phyloP scores from a whole-genome alignment of 2,113 vertebrate species.

The Hystrix cristata region DNA sequence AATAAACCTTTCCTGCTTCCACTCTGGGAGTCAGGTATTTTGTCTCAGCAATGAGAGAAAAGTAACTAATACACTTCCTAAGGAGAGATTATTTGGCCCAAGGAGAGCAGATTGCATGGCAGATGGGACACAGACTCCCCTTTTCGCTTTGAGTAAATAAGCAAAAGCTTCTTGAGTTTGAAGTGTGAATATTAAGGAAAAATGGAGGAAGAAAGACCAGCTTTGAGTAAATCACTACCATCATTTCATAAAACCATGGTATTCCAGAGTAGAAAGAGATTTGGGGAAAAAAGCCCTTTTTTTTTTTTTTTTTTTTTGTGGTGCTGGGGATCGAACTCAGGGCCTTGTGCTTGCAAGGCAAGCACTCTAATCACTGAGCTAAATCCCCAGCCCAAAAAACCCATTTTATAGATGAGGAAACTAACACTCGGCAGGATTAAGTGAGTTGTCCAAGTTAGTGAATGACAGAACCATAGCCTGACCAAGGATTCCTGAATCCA shows the following conservation, averaged over 20 bases:
- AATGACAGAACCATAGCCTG: neutral
- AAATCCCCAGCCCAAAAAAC: neutral
- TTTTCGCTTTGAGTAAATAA: slow-evolving; percentile 49
- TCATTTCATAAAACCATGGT: neutral
- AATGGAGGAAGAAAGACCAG: neutral
- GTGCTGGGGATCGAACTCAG: too few relatives aligned
- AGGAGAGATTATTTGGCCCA: neutral
- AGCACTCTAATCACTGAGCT: too few relatives aligned
- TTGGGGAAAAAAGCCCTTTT: neutral
- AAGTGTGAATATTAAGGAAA: neutral
- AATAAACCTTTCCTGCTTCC: too few relatives aligned
- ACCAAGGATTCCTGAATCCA: neutral
- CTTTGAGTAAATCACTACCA: neutral
- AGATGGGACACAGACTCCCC: neutral
- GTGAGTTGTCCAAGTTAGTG: neutral
- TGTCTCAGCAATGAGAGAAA: too few relatives aligned
- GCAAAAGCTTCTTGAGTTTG: neutral
- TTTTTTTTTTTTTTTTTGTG: too few relatives aligned
- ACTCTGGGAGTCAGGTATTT: too few relatives aligned
- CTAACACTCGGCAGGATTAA: neutral
- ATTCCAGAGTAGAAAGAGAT: neutral
- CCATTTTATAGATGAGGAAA: neutral
- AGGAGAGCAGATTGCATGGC: neutral
- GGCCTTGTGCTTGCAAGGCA: too few relatives aligned
- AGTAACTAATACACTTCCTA: neutral